These are phyloP conservation scores for Gila orcuttii DNA, from an alignment of 2,113 vertebrate species.

Conservation along the genomic window DNA sequence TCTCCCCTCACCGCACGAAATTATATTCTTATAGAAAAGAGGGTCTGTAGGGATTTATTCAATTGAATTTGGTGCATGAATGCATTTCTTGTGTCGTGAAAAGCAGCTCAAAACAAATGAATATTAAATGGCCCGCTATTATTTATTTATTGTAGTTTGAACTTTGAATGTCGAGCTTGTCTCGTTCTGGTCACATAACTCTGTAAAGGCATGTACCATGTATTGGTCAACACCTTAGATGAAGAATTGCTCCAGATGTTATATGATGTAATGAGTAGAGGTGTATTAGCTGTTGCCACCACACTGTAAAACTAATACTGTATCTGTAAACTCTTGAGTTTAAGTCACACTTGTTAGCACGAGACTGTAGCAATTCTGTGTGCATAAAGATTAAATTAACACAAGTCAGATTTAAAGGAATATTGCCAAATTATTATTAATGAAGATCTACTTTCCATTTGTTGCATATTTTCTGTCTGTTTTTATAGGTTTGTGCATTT, in stretches of 20 bases:
- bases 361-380: background rate
- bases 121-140: conserved; percentile 29
- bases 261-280: background rate
- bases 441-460: background rate
- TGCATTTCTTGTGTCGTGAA: conserved; percentile 15
- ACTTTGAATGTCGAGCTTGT: conserved; percentile 1
- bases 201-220: background rate
- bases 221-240: background rate
- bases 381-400: background rate
- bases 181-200: background rate
- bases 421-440: background rate
- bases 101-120: conserved; percentile 37
- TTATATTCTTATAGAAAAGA: conserved; percentile 3
- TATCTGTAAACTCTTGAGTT: background rate
- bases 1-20: background rate
- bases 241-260: background rate
- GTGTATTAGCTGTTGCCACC: conserved; percentile 11
- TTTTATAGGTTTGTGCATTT: background rate
- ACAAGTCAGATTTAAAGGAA: background rate
- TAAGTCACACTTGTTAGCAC: background rate
- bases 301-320: background rate
- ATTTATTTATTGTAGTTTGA: conserved; percentile 37
- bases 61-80: conserved; percentile 39
- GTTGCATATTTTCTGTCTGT: background rate
- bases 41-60: conserved; percentile 3